Conservation (phyloP, 2,888 invertebrate species). For the Chironomus tentans region DNA sequence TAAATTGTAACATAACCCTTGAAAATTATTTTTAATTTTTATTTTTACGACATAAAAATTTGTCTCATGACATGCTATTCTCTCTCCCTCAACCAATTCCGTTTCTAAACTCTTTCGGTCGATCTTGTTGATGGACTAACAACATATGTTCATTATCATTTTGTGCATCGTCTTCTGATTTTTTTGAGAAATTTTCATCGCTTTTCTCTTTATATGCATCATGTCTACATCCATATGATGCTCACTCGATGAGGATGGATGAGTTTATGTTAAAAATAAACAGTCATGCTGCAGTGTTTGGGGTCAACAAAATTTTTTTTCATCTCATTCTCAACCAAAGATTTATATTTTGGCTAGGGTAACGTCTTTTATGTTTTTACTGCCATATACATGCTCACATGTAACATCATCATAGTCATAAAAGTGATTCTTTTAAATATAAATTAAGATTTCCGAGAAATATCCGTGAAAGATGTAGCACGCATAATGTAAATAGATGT, state of each 20-base stretch:
- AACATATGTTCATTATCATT: slow-evolving; percentile 20
- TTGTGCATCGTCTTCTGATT: neutral
- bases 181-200: neutral
- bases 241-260: neutral
- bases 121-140: neutral
- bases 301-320: slow-evolving; percentile 8
- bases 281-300: neutral
- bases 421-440: neutral
- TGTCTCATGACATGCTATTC: neutral
- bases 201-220: too few relatives aligned
- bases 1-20: slow-evolving; percentile 22
- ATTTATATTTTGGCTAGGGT: slow-evolving; percentile 15
- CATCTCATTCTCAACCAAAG: neutral
- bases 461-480: slow-evolving; percentile 2
- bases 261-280: slow-evolving; percentile 15
- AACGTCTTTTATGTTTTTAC: slow-evolving; percentile 3
- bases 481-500: neutral
- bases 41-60: slow-evolving; percentile 13
- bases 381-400: neutral
- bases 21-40: neutral
- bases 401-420: too few relatives aligned
- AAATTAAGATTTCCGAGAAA: slow-evolving; percentile 15
- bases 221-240: neutral
- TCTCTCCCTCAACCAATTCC: neutral
- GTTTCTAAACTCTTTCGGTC: slow-evolving; percentile 7